Percentiles rank a stretch among this genome's conserved stretches.
These are phyloP conservation scores for Erebia palarica DNA, from an alignment of 2,888 invertebrate genomes.

Conservation along the genomic window DNA sequence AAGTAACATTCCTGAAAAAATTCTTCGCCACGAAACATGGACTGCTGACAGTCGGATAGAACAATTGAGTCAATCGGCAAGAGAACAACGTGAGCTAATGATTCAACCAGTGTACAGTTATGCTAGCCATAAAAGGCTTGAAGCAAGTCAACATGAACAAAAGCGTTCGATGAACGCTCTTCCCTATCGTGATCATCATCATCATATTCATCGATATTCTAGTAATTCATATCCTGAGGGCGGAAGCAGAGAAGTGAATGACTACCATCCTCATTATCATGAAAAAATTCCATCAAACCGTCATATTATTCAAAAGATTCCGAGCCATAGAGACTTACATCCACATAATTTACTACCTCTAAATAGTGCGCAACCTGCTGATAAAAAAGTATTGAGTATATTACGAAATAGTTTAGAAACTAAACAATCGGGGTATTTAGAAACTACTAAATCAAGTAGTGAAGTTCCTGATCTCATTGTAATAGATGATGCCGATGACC, in stretches of 20 bases:
- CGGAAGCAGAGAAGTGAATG: constrained; percentile 58
- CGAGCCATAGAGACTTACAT: constrained; percentile 66
- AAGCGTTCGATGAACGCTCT: constrained; percentile 57
- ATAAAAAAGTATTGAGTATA: constrained; percentile 87
- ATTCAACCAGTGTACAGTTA: constrained; percentile 74
- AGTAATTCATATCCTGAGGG: constrained; percentile 58
- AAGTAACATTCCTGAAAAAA: constrained; percentile 79
- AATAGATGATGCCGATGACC: constrained; percentile 76
- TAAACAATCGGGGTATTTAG: constrained; percentile 79
- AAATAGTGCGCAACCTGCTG: constrained; percentile 79
- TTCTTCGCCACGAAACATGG: constrained; percentile 75
- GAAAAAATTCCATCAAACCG: constrained; percentile 62
- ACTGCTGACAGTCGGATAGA: constrained; percentile 73
- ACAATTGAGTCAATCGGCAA: constrained; percentile 61
- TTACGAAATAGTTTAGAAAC: constrained; percentile 88
- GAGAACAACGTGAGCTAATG: constrained; percentile 73
- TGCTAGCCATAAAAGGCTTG: constrained; percentile 70
- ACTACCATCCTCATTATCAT: constrained; percentile 64
- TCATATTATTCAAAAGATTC: constrained; percentile 70
- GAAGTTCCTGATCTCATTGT: constrained; percentile 75
- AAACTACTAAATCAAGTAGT: constrained; percentile 77
- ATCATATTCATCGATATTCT: constrained; percentile 63
- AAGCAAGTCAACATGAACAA: constrained; percentile 72
- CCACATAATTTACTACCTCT: constrained; percentile 61
- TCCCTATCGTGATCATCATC: constrained; percentile 63